phyloP scores from a whole-genome alignment of 2,888 invertebrate species.

The Himalopsyche anomala region DNA sequence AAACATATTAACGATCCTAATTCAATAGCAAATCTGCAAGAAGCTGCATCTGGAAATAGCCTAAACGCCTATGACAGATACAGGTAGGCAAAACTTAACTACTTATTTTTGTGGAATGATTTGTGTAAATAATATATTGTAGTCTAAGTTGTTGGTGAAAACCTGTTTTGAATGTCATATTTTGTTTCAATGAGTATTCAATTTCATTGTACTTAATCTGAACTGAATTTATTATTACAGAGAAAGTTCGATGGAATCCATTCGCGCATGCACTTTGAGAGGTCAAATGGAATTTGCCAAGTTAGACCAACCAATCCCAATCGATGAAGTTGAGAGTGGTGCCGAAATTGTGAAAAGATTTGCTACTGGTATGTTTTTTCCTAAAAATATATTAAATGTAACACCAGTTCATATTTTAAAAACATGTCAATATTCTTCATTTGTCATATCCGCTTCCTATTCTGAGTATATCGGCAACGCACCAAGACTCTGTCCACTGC shows the following conservation, averaged over 20 bases:
- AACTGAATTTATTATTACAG: constrained; percentile 73
- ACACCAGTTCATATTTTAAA: not conserved
- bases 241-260: constrained; percentile 91
- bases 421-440: too few species aligned
- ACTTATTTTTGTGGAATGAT: constrained; percentile 2
- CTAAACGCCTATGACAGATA: constrained; percentile 89
- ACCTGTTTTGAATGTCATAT: not conserved
- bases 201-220: not conserved
- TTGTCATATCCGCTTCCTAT: too few species aligned
- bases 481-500: too few species aligned
- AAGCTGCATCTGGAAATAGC: constrained; percentile 90
- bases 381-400: not conserved
- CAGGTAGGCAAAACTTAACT: constrained; percentile 68
- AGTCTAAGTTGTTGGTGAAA: not conserved
- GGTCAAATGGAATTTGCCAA: constrained; percentile 94
- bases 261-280: constrained; percentile 90
- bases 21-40: constrained; percentile 84
- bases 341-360: constrained; percentile 97
- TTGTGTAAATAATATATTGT: not conserved
- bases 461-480: too few species aligned
- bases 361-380: constrained; percentile 80
- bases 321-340: constrained; percentile 95
- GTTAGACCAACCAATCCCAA: constrained; percentile 85
- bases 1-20: constrained; percentile 98
- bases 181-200: not conserved